A percentile compares a stretch with the other conserved stretches of the same genome.
Conservation (phyloP, 2,797 vertebrate genomes). For the Spinibarbus caldwelli region DNA sequence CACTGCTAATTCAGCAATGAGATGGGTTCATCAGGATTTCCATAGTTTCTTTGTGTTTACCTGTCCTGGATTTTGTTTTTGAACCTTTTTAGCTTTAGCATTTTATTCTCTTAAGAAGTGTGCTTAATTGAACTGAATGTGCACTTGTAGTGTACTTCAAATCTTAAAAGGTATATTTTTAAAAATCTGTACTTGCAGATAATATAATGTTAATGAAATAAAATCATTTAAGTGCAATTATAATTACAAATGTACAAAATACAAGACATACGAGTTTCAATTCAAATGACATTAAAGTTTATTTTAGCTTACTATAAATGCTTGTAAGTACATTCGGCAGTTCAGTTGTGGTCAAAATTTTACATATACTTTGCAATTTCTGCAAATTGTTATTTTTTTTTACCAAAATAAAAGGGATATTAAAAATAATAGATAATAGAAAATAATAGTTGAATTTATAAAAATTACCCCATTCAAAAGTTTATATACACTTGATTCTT, state of each 20-base stretch:
- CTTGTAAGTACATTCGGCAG: no score
- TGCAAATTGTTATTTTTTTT: no score
- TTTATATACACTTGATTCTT: no score
- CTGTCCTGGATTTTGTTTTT: background rate
- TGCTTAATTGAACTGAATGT: background rate
- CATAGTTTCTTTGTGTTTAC: conserved; percentile 5
- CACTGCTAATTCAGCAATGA: background rate
- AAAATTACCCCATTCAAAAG: no score
- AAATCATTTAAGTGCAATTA: background rate
- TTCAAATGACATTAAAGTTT: background rate
- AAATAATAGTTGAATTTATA: no score
- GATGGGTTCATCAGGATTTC: background rate
- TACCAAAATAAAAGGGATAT: no score
- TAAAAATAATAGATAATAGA: no score
- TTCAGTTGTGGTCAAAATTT: no score
- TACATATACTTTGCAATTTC: no score
- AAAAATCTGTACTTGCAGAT: no score
- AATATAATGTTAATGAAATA: background rate
- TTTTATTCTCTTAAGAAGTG: background rate
- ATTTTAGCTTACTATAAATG: background rate
- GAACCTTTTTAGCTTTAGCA: background rate
- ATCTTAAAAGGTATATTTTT: background rate
- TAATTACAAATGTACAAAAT: background rate
- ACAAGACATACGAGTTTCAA: background rate
- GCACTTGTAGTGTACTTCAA: background rate